Evolutionary conservation across 2,888 invertebrate genomes (phyloP).

Genomic region (Dione juno): DNA sequence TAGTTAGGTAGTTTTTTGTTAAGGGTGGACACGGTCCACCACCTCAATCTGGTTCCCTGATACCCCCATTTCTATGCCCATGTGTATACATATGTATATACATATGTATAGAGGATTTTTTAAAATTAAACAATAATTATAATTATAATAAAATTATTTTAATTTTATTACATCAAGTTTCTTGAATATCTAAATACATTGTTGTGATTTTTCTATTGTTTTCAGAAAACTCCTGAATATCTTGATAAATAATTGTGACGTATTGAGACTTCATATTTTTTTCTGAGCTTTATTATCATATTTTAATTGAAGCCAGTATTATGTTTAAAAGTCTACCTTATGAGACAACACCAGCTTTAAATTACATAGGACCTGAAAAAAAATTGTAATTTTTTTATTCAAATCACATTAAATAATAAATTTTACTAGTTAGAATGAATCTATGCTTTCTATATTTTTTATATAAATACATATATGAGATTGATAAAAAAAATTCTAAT

Average conservation of each 20-base stretch:
- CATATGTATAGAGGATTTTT: too few relatives aligned
- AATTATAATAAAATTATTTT: background rate
- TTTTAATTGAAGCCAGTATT: background rate
- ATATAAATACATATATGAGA: too few relatives aligned
- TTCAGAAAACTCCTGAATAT: conserved; percentile 18
- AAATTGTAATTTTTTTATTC: background rate
- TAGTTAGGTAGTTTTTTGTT: too few relatives aligned
- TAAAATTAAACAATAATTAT: background rate
- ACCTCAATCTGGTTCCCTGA: too few relatives aligned
- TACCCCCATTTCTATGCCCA: too few relatives aligned
- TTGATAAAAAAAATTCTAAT: too few relatives aligned
- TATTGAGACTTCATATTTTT: background rate
- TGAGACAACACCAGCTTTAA: background rate
- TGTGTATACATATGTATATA: too few relatives aligned
- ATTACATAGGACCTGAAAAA: background rate
- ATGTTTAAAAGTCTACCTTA: background rate
- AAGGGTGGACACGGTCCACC: too few relatives aligned
- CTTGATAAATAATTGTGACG: conserved; percentile 20
- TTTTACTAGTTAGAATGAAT: too few relatives aligned
- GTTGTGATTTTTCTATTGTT: background rate
- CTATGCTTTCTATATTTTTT: too few relatives aligned
- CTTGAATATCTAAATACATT: background rate
- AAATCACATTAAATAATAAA: background rate
- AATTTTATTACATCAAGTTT: background rate
- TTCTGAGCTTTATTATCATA: background rate